Conservation (phyloP, 1,140 invertebrate species). For the Lutraria rhynchaena region DNA sequence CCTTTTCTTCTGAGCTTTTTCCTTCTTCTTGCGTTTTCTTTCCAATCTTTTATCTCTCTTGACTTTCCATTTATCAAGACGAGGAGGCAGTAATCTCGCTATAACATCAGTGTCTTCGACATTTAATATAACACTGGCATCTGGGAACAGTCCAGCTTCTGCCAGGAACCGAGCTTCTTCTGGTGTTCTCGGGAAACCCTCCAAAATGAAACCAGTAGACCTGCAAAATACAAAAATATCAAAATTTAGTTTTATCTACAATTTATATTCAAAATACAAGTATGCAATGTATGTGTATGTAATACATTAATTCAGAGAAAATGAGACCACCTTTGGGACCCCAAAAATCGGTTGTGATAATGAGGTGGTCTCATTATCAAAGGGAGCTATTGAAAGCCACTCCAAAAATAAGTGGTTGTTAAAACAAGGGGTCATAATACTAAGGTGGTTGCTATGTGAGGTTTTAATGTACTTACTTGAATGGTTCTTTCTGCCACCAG, state of each 20-base stretch:
- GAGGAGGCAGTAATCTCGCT: conserved; percentile 78
- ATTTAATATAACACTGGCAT: conserved; percentile 78
- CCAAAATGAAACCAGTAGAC: conserved; percentile 81
- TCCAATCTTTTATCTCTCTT: conserved; percentile 78
- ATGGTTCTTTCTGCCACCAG: conserved; percentile 82
- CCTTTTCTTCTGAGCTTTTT: conserved; percentile 79
- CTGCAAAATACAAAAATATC: no score
- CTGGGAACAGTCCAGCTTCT: conserved; percentile 81
- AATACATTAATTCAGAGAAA: no score
- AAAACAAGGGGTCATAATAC: no score
- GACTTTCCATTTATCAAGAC: conserved; percentile 79
- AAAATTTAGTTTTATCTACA: no score
- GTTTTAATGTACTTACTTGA: conserved; percentile 78
- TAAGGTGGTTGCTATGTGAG: no score
- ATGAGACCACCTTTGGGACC: no score
- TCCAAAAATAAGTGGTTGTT: no score
- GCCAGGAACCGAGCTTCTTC: conserved; percentile 79
- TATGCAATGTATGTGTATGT: no score
- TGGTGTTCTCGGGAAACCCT: conserved; percentile 80
- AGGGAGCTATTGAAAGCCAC: no score
- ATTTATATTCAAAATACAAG: no score
- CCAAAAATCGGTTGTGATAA: no score
- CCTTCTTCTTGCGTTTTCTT: conserved; percentile 77
- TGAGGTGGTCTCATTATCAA: no score
- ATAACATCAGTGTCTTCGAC: conserved; percentile 79